A percentile compares a stretch with the other conserved stretches of the same genome.
phyloP scores from a whole-genome alignment of 2,113 vertebrate genomes.

The Cochlearius cochlearius region DNA sequence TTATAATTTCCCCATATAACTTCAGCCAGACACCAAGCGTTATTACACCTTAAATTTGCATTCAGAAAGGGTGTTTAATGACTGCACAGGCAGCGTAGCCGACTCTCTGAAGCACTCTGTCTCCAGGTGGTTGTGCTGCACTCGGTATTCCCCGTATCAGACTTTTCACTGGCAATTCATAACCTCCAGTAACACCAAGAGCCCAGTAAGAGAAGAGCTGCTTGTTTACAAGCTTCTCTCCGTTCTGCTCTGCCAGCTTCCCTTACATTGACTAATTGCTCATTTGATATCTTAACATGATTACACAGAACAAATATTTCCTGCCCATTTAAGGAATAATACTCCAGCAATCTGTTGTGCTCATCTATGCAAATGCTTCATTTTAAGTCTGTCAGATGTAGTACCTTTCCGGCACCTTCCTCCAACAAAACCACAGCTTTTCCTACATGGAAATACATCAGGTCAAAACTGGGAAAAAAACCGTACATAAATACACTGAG shows the following conservation, averaged over 20 bases:
- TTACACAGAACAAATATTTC: background rate
- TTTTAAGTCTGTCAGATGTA: background rate
- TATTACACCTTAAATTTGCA: background rate
- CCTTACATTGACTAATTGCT: background rate
- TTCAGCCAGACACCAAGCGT: background rate
- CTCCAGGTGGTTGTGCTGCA: background rate
- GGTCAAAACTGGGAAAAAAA: background rate
- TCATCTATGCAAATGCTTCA: background rate
- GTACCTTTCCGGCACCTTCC: background rate
- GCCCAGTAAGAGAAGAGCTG: background rate
- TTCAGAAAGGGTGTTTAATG: background rate
- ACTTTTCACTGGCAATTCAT: background rate
- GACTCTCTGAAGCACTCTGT: background rate
- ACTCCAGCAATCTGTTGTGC: background rate
- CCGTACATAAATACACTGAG: background rate
- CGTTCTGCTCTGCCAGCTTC: background rate
- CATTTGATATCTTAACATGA: background rate
- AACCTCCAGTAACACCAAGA: background rate
- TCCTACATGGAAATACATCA: background rate
- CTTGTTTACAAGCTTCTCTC: background rate
- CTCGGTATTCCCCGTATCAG: background rate
- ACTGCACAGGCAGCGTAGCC: background rate
- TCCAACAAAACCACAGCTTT: background rate
- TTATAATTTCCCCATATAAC: background rate
- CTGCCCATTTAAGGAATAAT: background rate